phyloP scores from a whole-genome alignment of 92 coral and sea anemone genomes.

The Isaurus tuberculatus region DNA sequence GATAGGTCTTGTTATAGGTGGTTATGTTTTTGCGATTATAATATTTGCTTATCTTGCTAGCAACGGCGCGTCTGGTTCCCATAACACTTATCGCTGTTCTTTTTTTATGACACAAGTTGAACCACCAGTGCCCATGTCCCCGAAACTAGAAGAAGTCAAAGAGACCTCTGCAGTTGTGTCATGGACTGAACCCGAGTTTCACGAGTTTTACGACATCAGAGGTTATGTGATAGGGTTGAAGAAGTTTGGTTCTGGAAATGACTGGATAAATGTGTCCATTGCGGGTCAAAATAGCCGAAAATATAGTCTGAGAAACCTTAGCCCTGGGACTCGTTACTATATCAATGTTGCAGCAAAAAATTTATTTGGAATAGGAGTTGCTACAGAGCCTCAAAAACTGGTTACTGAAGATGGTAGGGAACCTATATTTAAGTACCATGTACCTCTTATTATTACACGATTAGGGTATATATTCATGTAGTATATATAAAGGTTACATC shows the following conservation, averaged over 20 bases:
- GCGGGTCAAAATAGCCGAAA: background rate
- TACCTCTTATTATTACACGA: too few species aligned
- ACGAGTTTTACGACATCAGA: conserved; percentile 22
- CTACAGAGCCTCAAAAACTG: background rate
- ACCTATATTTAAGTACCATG: too few species aligned
- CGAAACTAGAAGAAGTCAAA: conserved; percentile 16
- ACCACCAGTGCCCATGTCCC: conserved; percentile 27
- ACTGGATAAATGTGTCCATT: conserved; percentile 13
- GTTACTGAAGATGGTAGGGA: conserved; percentile 12
- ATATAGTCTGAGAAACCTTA: conserved; percentile 3
- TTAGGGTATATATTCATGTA: too few species aligned
- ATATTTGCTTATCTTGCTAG: too few species aligned
- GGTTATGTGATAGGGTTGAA: conserved; percentile 36
- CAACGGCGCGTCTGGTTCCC: too few species aligned
- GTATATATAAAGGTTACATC: too few species aligned
- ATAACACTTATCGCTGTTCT: too few species aligned
- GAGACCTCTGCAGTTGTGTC: conserved; percentile 15
- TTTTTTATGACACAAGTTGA: conserved; percentile 4
- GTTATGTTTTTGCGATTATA: too few species aligned
- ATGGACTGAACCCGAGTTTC: conserved; percentile 19
- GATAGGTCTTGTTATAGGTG: too few species aligned
- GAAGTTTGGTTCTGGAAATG: conserved; percentile 32
- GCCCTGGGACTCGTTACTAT: conserved; percentile 25
- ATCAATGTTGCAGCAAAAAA: conserved; percentile 38
- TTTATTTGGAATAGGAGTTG: conserved; percentile 21